phyloP scores from a whole-genome alignment of 2,113 vertebrate species.

The Crypturellus undulatus region DNA sequence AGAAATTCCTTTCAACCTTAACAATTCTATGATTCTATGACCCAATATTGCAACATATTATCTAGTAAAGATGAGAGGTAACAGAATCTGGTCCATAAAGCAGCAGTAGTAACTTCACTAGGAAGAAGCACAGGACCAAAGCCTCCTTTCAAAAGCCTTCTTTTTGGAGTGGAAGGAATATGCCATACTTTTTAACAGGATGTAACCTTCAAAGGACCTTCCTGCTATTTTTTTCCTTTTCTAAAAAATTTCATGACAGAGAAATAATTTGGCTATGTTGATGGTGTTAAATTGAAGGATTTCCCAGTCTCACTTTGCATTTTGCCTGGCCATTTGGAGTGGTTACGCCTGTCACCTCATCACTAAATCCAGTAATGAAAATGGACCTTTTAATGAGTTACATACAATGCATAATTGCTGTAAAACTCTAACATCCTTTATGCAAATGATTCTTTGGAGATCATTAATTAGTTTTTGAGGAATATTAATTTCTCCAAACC shows the following conservation, averaged over 20 bases:
- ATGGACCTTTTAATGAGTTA: slow-evolving; percentile 70
- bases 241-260: neutral
- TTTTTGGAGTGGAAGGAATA: neutral
- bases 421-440: slow-evolving; percentile 67
- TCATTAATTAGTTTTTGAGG: slow-evolving; percentile 75
- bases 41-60: neutral
- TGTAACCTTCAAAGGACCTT: slow-evolving; percentile 7
- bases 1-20: too few species aligned
- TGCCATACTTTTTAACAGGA: neutral
- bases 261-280: neutral
- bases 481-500: slow-evolving; percentile 75
- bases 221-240: neutral
- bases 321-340: slow-evolving; percentile 53
- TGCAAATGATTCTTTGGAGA: slow-evolving; percentile 73
- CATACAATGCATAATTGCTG: slow-evolving; percentile 60
- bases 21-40: too few species aligned
- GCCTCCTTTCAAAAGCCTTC: neutral
- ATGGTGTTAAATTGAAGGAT: neutral
- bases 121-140: neutral
- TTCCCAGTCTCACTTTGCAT: slow-evolving; percentile 15
- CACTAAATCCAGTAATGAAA: slow-evolving; percentile 69
- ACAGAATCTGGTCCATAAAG: neutral
- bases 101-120: neutral
- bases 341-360: slow-evolving; percentile 61
- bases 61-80: neutral